Conservation (phyloP, 2,797 vertebrate genomes). For the Hipposideros larvatus region DNA sequence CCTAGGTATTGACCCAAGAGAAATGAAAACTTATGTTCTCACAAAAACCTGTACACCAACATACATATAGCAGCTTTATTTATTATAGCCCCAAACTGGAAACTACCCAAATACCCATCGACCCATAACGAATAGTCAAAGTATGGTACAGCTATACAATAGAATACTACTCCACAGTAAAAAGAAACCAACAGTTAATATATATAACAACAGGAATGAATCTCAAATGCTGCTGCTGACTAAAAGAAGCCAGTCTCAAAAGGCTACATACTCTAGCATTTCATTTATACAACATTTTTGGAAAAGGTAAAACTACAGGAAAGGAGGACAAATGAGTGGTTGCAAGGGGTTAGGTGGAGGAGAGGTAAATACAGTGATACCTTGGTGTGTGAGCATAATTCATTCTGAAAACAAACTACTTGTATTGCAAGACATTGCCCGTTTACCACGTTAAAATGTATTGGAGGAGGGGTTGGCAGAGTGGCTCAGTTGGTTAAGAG, state of each 20-base stretch:
- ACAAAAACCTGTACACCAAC: background rate
- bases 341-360: background rate
- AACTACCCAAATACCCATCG: background rate
- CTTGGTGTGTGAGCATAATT: too few species aligned
- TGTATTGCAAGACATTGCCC: too few species aligned
- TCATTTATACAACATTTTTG: background rate
- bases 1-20: background rate
- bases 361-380: too few species aligned
- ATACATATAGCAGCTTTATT: background rate
- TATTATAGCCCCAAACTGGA: background rate
- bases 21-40: background rate
- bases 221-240: background rate
- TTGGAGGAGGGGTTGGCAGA: too few species aligned
- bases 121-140: background rate
- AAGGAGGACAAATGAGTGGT: background rate
- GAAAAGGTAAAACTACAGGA: background rate
- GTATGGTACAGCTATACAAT: fast-evolving
- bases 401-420: too few species aligned
- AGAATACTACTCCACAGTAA: background rate
- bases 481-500: too few species aligned
- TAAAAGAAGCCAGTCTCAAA: background rate
- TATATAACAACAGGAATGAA: background rate
- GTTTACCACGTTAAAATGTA: too few species aligned
- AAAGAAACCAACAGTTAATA: background rate
- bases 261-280: background rate